Base-by-base conservation (phyloP, 2,113 vertebrate genomes). In the Brachirus orientalis region DNA sequence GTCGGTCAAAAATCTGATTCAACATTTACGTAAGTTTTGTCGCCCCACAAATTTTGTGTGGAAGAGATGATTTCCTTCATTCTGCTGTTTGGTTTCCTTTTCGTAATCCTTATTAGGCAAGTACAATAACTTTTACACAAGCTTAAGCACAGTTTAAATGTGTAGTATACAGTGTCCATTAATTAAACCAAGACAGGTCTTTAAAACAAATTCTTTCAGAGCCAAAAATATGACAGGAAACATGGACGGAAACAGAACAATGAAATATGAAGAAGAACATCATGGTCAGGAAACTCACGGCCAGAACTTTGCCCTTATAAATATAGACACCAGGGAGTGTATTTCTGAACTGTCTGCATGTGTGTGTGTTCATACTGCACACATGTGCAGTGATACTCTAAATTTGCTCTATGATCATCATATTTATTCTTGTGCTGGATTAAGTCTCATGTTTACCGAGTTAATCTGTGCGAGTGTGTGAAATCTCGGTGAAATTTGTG, bases 201-300 rank as follows among this genome's bases (percentile, higher is more conserved):
- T n/a, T 10, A 2, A 12, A 43, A 47, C 3, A 46, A 63, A 55
- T 51, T 36, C 2, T 9, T 11, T 51, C 8, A 7, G 67, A 59
- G 72, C 33, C 1, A 33, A 77, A 72, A 22, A 33, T 59, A 54
- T 54, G 19, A 2, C 6, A 9, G 77, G 79, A 86, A 78, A 61
- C 57, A 3, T 17, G 62, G 10, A 8, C 68, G 80, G 72, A 80
- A 86, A 43, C 48, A 5, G 57, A 80, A 87, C 86, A 87, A 82
- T 86, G 7, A 41, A 35, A 56, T 18, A n/a, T 73, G 65, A 2
- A 33, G 35, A 57, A 22, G 63, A 40, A 46, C 56, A 50, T 57
- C 61, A 33, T 9, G 14, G 16, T 28, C 53, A 51, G 74, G 62
- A 74, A 85, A 48, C 19, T 16, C 13, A 5, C 10, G 6, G 33